Evolutionary conservation across 2,888 invertebrate genomes (phyloP).

Genomic region (Lacanobia wlatinum): DNA sequence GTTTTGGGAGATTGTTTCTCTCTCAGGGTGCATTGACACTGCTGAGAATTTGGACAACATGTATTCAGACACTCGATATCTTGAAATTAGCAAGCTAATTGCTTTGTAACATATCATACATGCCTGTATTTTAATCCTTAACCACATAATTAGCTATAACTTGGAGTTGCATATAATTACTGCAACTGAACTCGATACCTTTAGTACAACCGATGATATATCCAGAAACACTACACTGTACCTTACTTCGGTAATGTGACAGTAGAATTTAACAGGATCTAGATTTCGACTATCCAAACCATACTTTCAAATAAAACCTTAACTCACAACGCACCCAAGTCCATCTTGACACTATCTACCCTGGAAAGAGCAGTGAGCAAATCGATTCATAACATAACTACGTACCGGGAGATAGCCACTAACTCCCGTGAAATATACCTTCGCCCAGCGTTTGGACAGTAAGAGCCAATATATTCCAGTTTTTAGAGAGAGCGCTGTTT

Average conservation of each 20-base stretch:
- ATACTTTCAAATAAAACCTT: constrained; percentile 26
- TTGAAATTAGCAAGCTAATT: not conserved
- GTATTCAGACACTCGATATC: not conserved
- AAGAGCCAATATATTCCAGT: constrained; percentile 66
- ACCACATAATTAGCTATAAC: not conserved
- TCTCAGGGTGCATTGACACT: constrained; percentile 29
- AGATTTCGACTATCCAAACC: not conserved
- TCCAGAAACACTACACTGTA: not conserved
- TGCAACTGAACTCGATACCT: not conserved
- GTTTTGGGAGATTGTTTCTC: constrained; percentile 31
- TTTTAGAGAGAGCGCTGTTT: constrained; percentile 66
- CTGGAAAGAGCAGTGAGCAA: constrained; percentile 37
- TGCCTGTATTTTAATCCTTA: constrained; percentile 13
- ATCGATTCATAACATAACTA: constrained; percentile 63
- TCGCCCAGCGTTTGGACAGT: constrained; percentile 62
- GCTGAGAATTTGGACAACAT: constrained; percentile 1
- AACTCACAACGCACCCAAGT: constrained; percentile 28
- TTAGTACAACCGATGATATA: not conserved
- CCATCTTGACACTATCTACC: constrained; percentile 43
- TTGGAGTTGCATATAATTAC: constrained; percentile 1
- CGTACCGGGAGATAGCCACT: constrained; percentile 54
- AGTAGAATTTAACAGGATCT: not conserved
- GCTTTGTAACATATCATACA: not conserved
- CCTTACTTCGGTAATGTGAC: not conserved
- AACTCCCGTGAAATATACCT: constrained; percentile 68